Base-by-base conservation (phyloP, 2,797 vertebrate species). In the Enteromius unitaeniatus region DNA sequence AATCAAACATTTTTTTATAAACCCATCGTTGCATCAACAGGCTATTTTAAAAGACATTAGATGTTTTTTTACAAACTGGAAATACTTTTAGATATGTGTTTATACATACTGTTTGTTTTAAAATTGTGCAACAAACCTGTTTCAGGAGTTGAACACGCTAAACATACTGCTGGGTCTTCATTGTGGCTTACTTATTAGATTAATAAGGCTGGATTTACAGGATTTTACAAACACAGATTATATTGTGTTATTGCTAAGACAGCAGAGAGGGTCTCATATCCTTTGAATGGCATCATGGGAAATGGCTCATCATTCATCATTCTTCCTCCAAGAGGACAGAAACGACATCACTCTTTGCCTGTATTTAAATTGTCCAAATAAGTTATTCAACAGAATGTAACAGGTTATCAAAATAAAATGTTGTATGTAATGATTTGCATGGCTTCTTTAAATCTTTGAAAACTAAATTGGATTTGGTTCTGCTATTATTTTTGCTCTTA, bases 161-260 rank as follows among this genome's bases (percentile, higher is more conserved):
- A 58, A 69, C 34, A 67, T 53, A 53, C 13, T 81, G 37, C n/a
- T 40, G 45, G 10, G 17, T 60, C 23, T 68, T 60, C 40, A 58
- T 34, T 53, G n/a, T 42, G 47, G 4, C 1, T 70, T 69, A 49
- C 11, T 70, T 37, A 26, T 60, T 82, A 82, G 58, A 82, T 60
- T 67, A 67, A 67, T 82, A 53, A 51, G 0, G 28, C 8, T 83
- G 82, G 37, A 83, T 69, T 83, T 78, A 83, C 10, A 72, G 79
- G 82, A 53, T 70, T 79, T 78, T 72, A 55, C 37, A 69, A 74
- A 67, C 28, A 37, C 62, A 84, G 69, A 88, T 86, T 82, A 86
- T 51, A 45, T 75, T 45, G 67, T 76, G 55, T 81, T 75, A 70
- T 65, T 84, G 82, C 74, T n/a, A 78, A 86, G 40, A 79, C 78